phyloP scores from a whole-genome alignment of 2,888 invertebrate genomes.

The Agrotis ipsilon region DNA sequence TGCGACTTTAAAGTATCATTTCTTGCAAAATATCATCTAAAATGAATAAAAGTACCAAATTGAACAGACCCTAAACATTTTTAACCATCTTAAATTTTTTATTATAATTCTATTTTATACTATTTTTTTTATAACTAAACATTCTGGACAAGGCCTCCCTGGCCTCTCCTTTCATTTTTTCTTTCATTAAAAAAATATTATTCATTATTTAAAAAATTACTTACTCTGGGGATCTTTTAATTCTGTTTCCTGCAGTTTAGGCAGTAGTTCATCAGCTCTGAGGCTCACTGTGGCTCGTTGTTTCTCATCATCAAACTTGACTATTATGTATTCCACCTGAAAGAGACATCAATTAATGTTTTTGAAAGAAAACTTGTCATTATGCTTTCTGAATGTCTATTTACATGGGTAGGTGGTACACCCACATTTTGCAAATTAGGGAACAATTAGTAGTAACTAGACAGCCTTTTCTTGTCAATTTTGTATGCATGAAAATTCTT shows the following conservation, averaged over 20 bases:
- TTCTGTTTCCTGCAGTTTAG: conserved; percentile 96
- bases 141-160: too few relatives aligned
- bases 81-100: neutral
- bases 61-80: neutral
- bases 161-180: neutral
- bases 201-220: conserved; percentile 59
- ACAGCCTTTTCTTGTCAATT: too few relatives aligned
- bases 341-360: conserved; percentile 53
- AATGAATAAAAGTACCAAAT: neutral
- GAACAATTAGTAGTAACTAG: neutral
- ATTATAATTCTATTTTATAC: neutral
- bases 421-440: neutral
- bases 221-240: conserved; percentile 94
- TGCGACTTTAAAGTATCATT: too few relatives aligned
- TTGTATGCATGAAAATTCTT: too few relatives aligned
- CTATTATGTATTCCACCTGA: conserved; percentile 97
- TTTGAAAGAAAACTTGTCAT: neutral
- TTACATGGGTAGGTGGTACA: neutral
- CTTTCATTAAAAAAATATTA: neutral
- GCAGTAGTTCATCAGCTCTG: conserved; percentile 95
- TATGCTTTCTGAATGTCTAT: too few relatives aligned
- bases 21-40: neutral
- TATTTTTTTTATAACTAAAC: too few relatives aligned
- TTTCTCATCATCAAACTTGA: conserved; percentile 97
- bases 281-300: conserved; percentile 96